Percentiles rank a stretch among this genome's conserved stretches.
Conservation (phyloP, 2,888 invertebrate species). For the Timema podura region DNA sequence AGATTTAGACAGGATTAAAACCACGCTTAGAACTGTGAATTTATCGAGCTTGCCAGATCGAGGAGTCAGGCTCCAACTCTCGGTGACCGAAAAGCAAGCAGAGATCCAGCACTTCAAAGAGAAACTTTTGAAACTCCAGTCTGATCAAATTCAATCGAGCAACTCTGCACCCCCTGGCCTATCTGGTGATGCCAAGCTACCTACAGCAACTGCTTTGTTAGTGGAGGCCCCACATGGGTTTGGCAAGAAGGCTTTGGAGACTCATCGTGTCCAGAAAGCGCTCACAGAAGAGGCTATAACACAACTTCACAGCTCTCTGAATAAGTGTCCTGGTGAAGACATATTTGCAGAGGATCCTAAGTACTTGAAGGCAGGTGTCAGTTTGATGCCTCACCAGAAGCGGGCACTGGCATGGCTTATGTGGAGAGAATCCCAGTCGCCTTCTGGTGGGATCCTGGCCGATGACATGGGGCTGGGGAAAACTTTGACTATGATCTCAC, state of each 20-base stretch:
- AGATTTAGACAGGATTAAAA: too few relatives aligned
- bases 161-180: too few relatives aligned
- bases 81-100: too few relatives aligned
- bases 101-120: too few relatives aligned
- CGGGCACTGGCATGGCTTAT: slow-evolving; percentile 82
- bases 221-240: too few relatives aligned
- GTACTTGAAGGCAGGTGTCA: slow-evolving; percentile 53
- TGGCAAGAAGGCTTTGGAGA: slow-evolving; percentile 54
- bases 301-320: slow-evolving; percentile 65
- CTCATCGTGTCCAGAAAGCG: slow-evolving; percentile 62
- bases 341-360: slow-evolving; percentile 56
- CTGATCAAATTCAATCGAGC: too few relatives aligned
- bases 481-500: slow-evolving; percentile 76
- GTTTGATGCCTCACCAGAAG: slow-evolving; percentile 77
- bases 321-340: slow-evolving; percentile 60
- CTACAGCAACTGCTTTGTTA: too few relatives aligned
- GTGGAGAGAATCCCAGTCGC: slow-evolving; percentile 86
- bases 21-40: too few relatives aligned
- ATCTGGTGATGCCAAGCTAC: too few relatives aligned
- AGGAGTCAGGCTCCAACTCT: too few relatives aligned
- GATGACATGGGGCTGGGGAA: slow-evolving; percentile 83
- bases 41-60: too few relatives aligned
- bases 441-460: slow-evolving; percentile 81
- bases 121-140: too few relatives aligned
- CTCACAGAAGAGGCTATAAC: slow-evolving; percentile 69